These are phyloP conservation scores for Oreortyx pictus DNA, from an alignment of 2,797 vertebrate species.

Conservation along the genomic window DNA sequence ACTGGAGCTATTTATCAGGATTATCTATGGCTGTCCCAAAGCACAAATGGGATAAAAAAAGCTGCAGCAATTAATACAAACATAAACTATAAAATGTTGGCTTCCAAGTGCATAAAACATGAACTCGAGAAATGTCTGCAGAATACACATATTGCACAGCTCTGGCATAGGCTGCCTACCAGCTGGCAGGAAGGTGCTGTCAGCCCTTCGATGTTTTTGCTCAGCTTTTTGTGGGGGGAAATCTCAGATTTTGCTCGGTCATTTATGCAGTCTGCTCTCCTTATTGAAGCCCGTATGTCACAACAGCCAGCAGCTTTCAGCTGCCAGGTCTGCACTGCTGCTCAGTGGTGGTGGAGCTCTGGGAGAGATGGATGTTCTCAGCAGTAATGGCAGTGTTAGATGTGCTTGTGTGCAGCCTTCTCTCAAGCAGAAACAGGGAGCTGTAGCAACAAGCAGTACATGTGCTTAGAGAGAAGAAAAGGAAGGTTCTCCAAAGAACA, in stretches of 20 bases:
- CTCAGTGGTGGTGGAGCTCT: neutral
- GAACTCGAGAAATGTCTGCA: neutral
- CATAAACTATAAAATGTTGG: neutral
- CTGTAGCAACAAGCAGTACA: neutral
- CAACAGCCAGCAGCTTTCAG: neutral
- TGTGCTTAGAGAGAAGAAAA: constrained; percentile 2
- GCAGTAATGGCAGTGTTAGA: fast-evolving
- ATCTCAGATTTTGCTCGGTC: neutral
- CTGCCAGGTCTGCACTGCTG: neutral
- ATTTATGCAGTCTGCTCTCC: neutral
- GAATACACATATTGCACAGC: neutral
- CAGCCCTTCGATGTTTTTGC: neutral
- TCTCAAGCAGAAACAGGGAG: neutral
- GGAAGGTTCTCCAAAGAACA: neutral
- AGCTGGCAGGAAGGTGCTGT: constrained; percentile 45
- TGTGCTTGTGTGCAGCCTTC: neutral
- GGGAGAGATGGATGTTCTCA: neutral
- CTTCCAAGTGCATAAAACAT: constrained; percentile 22
- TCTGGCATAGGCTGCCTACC: neutral
- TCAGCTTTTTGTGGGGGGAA: neutral
- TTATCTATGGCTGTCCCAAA: constrained; percentile 23
- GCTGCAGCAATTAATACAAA: constrained; percentile 43
- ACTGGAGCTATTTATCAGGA: constrained; percentile 33
- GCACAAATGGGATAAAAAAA: constrained; percentile 44
- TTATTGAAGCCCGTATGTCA: neutral